phyloP scores from a whole-genome alignment of 2,888 invertebrate genomes.

The Synanthedon vespiformis region DNA sequence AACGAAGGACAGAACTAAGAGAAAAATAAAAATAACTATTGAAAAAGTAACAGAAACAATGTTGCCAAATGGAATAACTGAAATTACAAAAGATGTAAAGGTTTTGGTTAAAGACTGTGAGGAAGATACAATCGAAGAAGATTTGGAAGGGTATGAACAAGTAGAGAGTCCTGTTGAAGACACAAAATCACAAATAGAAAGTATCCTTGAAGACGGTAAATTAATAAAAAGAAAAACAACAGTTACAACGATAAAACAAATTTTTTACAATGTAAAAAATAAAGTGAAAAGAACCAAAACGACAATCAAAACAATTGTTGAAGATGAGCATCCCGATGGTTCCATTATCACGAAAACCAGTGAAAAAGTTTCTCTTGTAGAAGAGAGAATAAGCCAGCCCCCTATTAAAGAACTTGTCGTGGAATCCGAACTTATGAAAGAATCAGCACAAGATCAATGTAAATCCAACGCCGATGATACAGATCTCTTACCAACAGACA shows the following conservation, averaged over 20 bases:
- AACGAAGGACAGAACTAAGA: conserved; percentile 34
- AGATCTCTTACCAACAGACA: conserved; percentile 13
- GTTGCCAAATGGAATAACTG: conserved; percentile 43
- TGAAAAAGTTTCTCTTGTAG: conserved; percentile 53
- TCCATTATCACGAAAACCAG: conserved; percentile 50
- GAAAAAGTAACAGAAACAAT: conserved; percentile 51
- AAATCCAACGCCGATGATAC: conserved; percentile 9
- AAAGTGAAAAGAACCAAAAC: conserved; percentile 48
- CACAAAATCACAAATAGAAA: conserved; percentile 26
- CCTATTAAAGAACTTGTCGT: conserved; percentile 8
- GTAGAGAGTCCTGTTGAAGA: conserved; percentile 36
- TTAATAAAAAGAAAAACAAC: conserved; percentile 44
- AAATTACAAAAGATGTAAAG: conserved; percentile 54
- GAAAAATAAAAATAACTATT: conserved; percentile 48
- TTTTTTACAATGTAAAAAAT: conserved; percentile 32
- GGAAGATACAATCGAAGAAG: conserved; percentile 33
- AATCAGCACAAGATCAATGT: background rate
- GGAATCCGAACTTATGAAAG: background rate
- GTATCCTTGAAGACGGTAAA: conserved; percentile 34
- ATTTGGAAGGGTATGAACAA: conserved; percentile 32
- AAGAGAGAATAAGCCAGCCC: conserved; percentile 31
- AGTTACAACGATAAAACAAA: conserved; percentile 40
- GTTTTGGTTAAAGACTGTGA: conserved; percentile 45
- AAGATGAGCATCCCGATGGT: conserved; percentile 56
- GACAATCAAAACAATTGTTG: conserved; percentile 32